phyloP scores from a whole-genome alignment of 2,797 vertebrate genomes.

The Erethizon dorsatum region DNA sequence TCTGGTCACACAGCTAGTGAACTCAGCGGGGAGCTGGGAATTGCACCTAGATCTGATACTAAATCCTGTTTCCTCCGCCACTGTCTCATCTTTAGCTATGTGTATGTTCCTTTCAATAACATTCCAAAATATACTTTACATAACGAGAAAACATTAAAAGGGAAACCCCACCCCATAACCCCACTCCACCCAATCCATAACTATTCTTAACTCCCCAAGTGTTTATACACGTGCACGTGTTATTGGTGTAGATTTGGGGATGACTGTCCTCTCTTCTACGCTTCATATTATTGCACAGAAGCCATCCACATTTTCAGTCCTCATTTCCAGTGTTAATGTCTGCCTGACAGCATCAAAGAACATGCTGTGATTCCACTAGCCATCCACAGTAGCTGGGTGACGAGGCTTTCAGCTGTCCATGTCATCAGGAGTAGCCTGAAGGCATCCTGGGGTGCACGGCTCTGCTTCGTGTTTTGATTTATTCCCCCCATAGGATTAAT shows the following conservation, averaged over 20 bases:
- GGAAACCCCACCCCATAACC: not conserved
- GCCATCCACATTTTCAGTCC: fast-evolving
- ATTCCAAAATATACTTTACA: not conserved
- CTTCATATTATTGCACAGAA: not conserved
- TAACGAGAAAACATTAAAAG: not conserved
- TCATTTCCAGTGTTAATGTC: not conserved
- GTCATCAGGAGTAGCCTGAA: fast-evolving
- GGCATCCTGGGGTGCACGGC: not conserved
- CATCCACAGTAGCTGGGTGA: not conserved
- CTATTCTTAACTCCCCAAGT: not conserved
- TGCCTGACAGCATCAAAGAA: not conserved
- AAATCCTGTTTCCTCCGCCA: not conserved
- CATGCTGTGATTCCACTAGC: not conserved
- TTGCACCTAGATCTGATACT: not conserved
- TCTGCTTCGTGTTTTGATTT: not conserved
- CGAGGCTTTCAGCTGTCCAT: not conserved
- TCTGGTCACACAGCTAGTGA: not conserved
- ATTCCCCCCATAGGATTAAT: not conserved
- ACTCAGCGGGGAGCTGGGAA: not conserved
- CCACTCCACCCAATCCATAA: not conserved
- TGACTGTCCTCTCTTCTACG: not conserved
- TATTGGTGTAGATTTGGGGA: not conserved
- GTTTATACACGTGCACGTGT: not conserved
- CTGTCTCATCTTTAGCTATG: fast-evolving
- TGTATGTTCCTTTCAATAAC: not conserved